Conservation (phyloP, 2,797 vertebrate species). For the Heteromormyrus szaboi region DNA sequence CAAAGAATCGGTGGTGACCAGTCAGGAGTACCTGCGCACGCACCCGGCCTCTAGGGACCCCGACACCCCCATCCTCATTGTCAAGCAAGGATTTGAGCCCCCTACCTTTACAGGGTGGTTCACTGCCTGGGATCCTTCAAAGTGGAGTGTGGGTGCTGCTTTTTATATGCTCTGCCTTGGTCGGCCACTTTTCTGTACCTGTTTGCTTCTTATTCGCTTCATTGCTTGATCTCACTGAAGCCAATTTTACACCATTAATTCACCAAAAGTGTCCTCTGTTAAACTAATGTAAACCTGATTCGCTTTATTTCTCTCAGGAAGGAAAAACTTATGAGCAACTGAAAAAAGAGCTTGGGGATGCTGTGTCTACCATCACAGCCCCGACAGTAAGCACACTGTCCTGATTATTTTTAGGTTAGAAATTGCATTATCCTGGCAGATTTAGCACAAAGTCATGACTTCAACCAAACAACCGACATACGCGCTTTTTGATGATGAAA, state of each 20-base stretch:
- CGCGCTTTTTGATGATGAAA: neutral
- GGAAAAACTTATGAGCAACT: conserved; percentile 78
- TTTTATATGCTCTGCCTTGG: neutral
- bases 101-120: conserved; percentile 87
- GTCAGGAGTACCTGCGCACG: conserved; percentile 72
- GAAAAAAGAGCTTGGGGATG: conserved; percentile 72
- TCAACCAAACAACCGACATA: neutral
- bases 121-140: conserved; percentile 73
- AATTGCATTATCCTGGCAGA: neutral
- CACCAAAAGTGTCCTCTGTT: neutral
- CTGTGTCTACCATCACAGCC: conserved; percentile 43
- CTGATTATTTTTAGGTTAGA: neutral
- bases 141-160: conserved; percentile 73
- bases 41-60: conserved; percentile 73
- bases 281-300: neutral
- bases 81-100: conserved; percentile 83
- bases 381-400: conserved; percentile 48
- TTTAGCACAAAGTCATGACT: neutral
- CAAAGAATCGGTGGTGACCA: conserved; percentile 57
- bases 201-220: neutral
- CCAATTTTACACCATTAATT: neutral
- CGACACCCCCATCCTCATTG: conserved; percentile 65
- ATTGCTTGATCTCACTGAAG: neutral
- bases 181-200: conserved; percentile 11
- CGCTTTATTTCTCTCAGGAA: conserved; percentile 49